These are phyloP conservation scores for Panurus biarmicus DNA, from an alignment of 2,113 vertebrate species.

Conservation along the genomic window DNA sequence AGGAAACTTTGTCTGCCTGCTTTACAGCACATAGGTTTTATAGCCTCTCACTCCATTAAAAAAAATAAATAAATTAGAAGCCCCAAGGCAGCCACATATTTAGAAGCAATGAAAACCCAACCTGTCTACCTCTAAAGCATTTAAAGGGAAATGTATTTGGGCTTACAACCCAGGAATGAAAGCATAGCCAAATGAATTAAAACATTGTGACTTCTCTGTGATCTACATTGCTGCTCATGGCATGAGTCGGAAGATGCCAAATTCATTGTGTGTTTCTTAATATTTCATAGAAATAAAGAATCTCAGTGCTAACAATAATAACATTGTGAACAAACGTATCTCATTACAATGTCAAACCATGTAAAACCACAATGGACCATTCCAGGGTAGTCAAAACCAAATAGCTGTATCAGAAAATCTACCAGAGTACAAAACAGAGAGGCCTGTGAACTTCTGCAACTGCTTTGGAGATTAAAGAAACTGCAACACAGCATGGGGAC, in stretches of 20 bases:
- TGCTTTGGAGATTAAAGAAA: not conserved
- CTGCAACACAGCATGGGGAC: not conserved
- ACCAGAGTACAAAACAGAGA: not conserved
- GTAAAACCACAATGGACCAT: not conserved
- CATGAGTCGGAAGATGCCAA: not conserved
- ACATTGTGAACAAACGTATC: not conserved
- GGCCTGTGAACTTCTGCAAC: not conserved
- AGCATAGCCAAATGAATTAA: conserved; percentile 52
- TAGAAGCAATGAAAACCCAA: conserved; percentile 66
- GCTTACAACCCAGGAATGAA: conserved; percentile 6
- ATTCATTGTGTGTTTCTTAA: conserved; percentile 33
- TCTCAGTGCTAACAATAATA: not conserved
- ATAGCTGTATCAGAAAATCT: conserved; percentile 39
- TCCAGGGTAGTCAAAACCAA: not conserved
- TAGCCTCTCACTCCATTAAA: conserved; percentile 66
- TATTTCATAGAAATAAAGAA: conserved; percentile 45
- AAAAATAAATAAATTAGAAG: conserved; percentile 70
- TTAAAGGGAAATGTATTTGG: conserved; percentile 49
- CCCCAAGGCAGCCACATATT: conserved; percentile 57
- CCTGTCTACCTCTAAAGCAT: conserved; percentile 55
- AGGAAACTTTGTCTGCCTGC: conserved; percentile 20
- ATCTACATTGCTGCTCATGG: conserved; percentile 10
- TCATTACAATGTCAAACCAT: conserved; percentile 5
- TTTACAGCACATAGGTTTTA: conserved; percentile 63
- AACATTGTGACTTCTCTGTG: conserved; percentile 51